Conservation (phyloP, 2,888 invertebrate genomes). For the Didymodactylos carnosus region DNA sequence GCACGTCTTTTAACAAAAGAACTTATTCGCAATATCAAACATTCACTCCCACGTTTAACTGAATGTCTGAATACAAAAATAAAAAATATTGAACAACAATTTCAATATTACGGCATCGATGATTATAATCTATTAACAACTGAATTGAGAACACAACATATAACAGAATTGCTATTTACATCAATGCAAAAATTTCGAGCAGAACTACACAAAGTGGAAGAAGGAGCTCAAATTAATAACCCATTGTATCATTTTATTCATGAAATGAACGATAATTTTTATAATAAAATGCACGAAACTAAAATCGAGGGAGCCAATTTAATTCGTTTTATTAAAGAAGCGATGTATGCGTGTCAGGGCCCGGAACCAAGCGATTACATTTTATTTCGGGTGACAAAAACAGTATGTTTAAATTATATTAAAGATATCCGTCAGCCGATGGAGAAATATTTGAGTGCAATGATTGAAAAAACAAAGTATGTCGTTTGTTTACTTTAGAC, state of each 20-base stretch:
- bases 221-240: background rate
- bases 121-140: background rate
- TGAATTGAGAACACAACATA: background rate
- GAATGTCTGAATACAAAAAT: background rate
- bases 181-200: background rate
- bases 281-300: background rate
- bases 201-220: background rate
- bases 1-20: conserved; percentile 2
- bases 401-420: background rate
- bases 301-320: background rate
- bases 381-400: background rate
- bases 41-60: background rate
- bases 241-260: background rate
- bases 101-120: background rate
- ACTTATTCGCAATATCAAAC: conserved; percentile 9
- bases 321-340: background rate
- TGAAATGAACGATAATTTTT: background rate
- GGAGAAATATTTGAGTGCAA: background rate
- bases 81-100: background rate
- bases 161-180: background rate
- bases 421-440: background rate
- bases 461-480: background rate
- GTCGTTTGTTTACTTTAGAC: no score
- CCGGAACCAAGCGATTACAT: background rate
- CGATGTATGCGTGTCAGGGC: background rate